Evolutionary conservation across 2,888 invertebrate genomes (phyloP), one percentile per base, ranked within the genome.

Genomic region (Plagodis dolabraria): DNA sequence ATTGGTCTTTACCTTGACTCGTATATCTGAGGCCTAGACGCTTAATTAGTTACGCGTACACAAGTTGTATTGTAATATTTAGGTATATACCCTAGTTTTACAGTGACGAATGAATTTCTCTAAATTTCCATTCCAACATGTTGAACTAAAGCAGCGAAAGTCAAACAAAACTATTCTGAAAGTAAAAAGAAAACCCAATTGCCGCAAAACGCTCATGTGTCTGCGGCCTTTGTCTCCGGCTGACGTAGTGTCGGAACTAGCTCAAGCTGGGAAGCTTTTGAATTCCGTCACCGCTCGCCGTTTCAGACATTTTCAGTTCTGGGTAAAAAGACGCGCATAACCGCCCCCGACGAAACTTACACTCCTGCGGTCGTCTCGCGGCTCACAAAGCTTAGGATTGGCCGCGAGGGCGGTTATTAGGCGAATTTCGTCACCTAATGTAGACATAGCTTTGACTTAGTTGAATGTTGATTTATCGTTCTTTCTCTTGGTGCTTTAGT

Each of bases 301-400:
- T 72, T 80, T 79, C 69, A 77, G 75, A 66, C 72, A 69, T 70
- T 72, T 73, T 72, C 72, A 35, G 47, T 42, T 47, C 55, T 35
- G 12, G 45, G 64, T 78, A 75, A 86, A 85, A 86, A 82, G 83
- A 76, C 81, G 71, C 71, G 74, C 67, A 66, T 68, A 67, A 63
- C 57, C 61, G 65, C 65, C 67, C 66, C 75, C 67, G 70, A 74
- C 72, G 66, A 76, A 79, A 79, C 76, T 82, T 77, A 75, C 76
- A 77, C 79, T 74, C 72, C 78, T 76, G 72, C 73, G 70, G 68
- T 69, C 57, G 68, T 68, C 67, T 63, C 69, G 52, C 49, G 60
- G 51, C 48, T 50, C 54, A 54, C 48, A 22, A 75, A 68, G 71
- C 74, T 71, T 72, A 78, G 69, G 73, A 75, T 72, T 72, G 68